A percentile compares a stretch with the other conserved stretches of the same genome.
phyloP scores from a whole-genome alignment of 92 coral and sea anemone genomes.

The Palythoa caribaeorum region DNA sequence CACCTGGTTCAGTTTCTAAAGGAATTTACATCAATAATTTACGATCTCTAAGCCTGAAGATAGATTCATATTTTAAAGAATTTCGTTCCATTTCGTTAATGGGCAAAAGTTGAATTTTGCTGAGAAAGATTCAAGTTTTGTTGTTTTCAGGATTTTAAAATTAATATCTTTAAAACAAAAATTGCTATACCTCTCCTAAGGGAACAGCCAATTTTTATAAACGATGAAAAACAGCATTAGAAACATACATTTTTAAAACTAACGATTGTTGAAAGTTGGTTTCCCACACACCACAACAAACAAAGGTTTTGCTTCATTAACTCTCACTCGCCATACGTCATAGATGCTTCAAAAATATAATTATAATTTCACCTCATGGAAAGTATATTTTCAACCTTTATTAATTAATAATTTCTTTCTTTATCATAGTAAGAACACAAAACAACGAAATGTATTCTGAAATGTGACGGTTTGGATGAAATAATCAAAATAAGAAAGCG shows the following conservation, averaged over 20 bases:
- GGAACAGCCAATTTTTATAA: not conserved
- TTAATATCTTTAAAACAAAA: not conserved
- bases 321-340: too few species aligned
- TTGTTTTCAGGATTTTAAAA: not conserved
- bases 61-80: too few species aligned
- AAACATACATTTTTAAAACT: not conserved
- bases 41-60: too few species aligned
- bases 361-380: not conserved
- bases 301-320: not conserved
- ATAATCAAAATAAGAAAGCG: not conserved
- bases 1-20: too few species aligned
- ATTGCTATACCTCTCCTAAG: not conserved
- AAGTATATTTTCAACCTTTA: not conserved
- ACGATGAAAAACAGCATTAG: not conserved
- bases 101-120: not conserved
- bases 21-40: too few species aligned
- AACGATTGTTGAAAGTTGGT: not conserved
- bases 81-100: too few species aligned
- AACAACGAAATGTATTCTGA: not conserved
- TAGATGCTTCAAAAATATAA: not conserved
- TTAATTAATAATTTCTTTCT: not conserved
- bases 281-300: slow-evolving; percentile 11
- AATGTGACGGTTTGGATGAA: not conserved
- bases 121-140: not conserved
- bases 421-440: not conserved